Conservation (phyloP, 2,797 vertebrate genomes). For the Mormyrus proboscirostris region DNA sequence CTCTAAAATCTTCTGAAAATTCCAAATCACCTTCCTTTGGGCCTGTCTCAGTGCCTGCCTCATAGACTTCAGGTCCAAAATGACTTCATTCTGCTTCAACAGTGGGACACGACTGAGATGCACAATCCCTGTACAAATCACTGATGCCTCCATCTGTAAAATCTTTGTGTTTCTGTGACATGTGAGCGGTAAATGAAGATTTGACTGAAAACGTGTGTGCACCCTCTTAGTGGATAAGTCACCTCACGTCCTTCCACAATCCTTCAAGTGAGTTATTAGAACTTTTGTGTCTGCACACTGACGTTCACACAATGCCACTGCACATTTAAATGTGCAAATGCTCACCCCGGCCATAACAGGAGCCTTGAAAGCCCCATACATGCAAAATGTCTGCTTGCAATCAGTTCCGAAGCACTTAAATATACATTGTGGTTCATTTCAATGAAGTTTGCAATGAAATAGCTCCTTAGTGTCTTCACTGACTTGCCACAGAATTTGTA, state of each 20-base stretch:
- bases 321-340: background rate
- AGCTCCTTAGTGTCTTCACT: background rate
- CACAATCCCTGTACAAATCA: conserved; percentile 16
- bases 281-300: conserved; percentile 14
- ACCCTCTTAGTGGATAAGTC: conserved; percentile 17
- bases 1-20: conserved; percentile 15
- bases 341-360: background rate
- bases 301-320: conserved; percentile 5
- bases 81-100: background rate
- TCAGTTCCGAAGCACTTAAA: conserved; percentile 28
- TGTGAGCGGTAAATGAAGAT: background rate
- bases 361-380: conserved; percentile 28
- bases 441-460: background rate
- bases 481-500: background rate
- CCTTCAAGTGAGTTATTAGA: conserved; percentile 9
- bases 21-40: conserved; percentile 5
- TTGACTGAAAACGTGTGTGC: conserved; percentile 4
- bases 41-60: background rate
- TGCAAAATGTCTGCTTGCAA: conserved; percentile 28
- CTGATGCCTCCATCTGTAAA: background rate
- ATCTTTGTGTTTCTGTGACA: conserved; percentile 4
- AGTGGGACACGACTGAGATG: background rate
- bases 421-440: conserved; percentile 19
- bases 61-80: background rate
- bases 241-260: conserved; percentile 26